A percentile compares a stretch with the other conserved stretches of the same genome.
Evolutionary conservation across 1,140 invertebrate genomes (phyloP).

Genomic region (Drosophila pruinosa): DNA sequence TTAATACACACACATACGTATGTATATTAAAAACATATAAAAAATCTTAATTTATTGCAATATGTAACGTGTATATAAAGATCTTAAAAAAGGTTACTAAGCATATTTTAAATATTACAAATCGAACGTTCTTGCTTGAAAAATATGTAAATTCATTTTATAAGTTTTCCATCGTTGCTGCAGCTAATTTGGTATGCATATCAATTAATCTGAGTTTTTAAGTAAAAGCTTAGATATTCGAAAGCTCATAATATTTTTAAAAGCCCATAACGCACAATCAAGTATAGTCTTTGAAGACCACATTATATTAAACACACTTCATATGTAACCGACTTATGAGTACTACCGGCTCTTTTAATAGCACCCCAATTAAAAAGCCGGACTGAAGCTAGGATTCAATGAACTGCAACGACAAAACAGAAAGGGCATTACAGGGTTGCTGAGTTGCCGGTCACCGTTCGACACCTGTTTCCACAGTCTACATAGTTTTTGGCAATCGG

Average conservation of each 20-base stretch:
- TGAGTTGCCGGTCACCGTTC: slow-evolving; percentile 30
- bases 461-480: neutral
- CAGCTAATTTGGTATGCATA: neutral
- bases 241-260: neutral
- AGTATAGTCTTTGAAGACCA: neutral
- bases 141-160: neutral
- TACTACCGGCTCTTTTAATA: slow-evolving; percentile 22
- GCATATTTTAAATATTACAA: too few relatives aligned
- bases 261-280: neutral
- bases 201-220: neutral
- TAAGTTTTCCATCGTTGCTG: neutral
- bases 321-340: slow-evolving; percentile 8
- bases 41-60: too few relatives aligned
- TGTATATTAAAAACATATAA: too few relatives aligned
- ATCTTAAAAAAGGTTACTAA: too few relatives aligned
- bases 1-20: too few relatives aligned
- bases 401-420: slow-evolving; percentile 43
- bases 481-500: neutral
- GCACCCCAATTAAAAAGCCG: slow-evolving; percentile 43
- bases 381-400: slow-evolving; percentile 48
- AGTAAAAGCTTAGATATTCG: neutral
- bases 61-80: too few relatives aligned
- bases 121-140: neutral
- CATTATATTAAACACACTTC: neutral
- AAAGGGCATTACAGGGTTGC: slow-evolving; percentile 69